Base-by-base conservation (phyloP, 2,888 invertebrate genomes). In the Molorchus minor region DNA sequence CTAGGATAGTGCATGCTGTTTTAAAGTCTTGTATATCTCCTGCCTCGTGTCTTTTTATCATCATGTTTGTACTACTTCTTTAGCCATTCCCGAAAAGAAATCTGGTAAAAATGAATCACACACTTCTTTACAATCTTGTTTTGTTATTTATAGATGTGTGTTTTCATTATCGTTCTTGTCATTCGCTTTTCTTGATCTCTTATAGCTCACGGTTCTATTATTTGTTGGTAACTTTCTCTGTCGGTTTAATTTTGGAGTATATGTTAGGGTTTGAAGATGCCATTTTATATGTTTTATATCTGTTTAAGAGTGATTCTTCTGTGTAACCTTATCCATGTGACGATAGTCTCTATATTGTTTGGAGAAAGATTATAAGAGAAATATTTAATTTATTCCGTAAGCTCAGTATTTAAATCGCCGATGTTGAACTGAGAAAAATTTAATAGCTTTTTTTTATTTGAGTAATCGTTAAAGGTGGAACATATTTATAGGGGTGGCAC, bases 1-100 rank as follows among this genome's bases (percentile, higher is more conserved):
- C 12, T n/a, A 30, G 2, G 30, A 2, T 30, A 30, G 12, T 5
- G 30, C 30, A 33, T 17, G 15, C n/a, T 17, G 17, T n/a, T 47
- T 47, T 47, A 17, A 47, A 47, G 10, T 3, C 8, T 13, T 33
- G 33, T 30, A 33, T 47, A 47, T 47, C 30, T 47, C 33, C 47
- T 47, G 30, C 47, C 47, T 33, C 19, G 3, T 33, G 17, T 7
- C 17, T 47, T 47, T 12, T 7, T 7, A 2, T 47, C 17, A 15
- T 30, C 10, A 47, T 15, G 1, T 17, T 35, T 15, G 16, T n/a
- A n/a, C 17, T n/a, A 47, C 16, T 12, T 29, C 3, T 47, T 47
- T 47, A 10, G 17, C 16, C 12, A 33, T 33, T 7, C 33, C 15
- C 19, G 16, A 30, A 25, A 47, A 47, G 30, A 47, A 47, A 12